Base-by-base conservation (phyloP, 2,113 vertebrate genomes). In the Carassius auratus region DNA sequence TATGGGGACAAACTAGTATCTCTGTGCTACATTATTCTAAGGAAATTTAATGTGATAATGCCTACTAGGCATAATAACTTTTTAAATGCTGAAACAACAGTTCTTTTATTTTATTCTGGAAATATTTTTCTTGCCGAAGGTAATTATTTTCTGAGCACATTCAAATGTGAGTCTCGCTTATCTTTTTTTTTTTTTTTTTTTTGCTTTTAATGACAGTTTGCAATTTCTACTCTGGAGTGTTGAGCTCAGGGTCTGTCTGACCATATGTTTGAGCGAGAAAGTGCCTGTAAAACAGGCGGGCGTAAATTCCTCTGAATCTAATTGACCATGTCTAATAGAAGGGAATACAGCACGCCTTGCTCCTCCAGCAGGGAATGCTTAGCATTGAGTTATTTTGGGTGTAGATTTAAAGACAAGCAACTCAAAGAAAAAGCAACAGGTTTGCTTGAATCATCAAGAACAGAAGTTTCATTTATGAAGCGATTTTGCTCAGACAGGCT, bases 321-420 rank as follows among this genome's bases (percentile, higher is more conserved):
- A 93, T 94, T 89, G 92, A 87, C 90, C 82, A 75, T 92, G 90
- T 83, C 90, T 93, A 93, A 93, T 92, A 89, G 89, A 91, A 85
- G 85, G 80, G 85, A 88, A 69, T 36, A 82, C 10, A 68, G 57
- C 38, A 57, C 3, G 50, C 26, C 74, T 86, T 62, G 13, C 76
- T 52, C 68, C 21, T 89, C 87, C 50, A 84, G 91, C 76, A 88
- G 90, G 80, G 89, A 92, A 84, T 90, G 85, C 87, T 87, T 88
- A 84, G 0, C 12, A 13, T 52, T 68, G 38, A 50, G 90, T 91
- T 93, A 89, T 92, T 91, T 91, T 92, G 88, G 89, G 89, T 91
- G 83, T 89, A 88, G 91, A 89, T 91, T 92, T 91, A 91, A 88
- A 80, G 71, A 38, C 84, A 91, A 91, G 90, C 81, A 89, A 86